Evolutionary conservation across 64 coral and sea anemone genomes (phyloP), one percentile per base, ranked within the genome.

Genomic region (Actinia tenebrosa): DNA sequence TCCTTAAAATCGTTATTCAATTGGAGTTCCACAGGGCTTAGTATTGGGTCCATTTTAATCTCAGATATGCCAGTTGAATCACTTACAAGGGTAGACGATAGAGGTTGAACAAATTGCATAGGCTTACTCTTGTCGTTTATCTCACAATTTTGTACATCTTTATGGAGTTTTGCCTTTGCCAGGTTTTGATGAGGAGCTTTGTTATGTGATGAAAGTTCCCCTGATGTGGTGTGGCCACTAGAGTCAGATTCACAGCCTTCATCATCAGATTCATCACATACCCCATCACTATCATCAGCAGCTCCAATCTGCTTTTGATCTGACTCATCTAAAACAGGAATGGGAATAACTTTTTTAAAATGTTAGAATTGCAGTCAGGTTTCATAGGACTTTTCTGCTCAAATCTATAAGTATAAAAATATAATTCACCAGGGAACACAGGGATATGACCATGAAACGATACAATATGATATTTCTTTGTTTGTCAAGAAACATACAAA

Each of bases 191-290:
- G n/a, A 42, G 69, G 69, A 30, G 69, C 69, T 81, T 81, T 45
- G 4, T 81, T 16, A 3, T 19, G 79, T 5, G 79, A 81, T 19
- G 79, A 53, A n/a, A 45, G 19, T 20, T 85, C 54, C 42, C 44
- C 26, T 37, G 7, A 42, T 9, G 7, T 75, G 25, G 23, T 75
- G 69, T 75, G 83, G 18, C 83, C 83, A 64, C 83, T 85, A 3
- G 83, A 59, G 83, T 85, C 83, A 44, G 83, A 85, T 17, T 85
- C 83, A 56, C 83, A 85, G 54, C 83, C 83, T 61, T 85, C 83
- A 83, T 83, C 47, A 64, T 85, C 83, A 59, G 8, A 5, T 59
- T 10, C 16, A 84, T 54, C 47, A 50, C 3, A 50, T 50, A 50
- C 7, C 4, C 47, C 80, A 83, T 53, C 53, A 84, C 19, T 52